Evolutionary conservation across 2,888 invertebrate genomes (phyloP).

Genomic region (Cylindroiulus punctatus): DNA sequence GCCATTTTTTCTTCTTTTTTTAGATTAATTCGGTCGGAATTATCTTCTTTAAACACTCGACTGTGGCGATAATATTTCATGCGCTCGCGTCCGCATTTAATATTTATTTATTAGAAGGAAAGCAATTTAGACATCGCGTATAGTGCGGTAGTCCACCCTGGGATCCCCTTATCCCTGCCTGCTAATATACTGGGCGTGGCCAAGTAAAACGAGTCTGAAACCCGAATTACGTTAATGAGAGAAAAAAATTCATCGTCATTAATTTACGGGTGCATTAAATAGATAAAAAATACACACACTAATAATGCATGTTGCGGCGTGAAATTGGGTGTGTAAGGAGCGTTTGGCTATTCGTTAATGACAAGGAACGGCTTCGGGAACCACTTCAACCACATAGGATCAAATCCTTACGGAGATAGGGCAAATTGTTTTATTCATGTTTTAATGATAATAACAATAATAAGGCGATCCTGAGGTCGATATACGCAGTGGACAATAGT

Average conservation of each 20-base stretch:
- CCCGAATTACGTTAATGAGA: constrained; percentile 32
- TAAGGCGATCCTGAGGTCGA: not conserved
- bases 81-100: constrained; percentile 25
- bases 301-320: constrained; percentile 25
- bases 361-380: not conserved
- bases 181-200: constrained; percentile 32
- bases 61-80: constrained; percentile 22
- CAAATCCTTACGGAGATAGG: not conserved
- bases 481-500: not conserved
- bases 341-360: constrained; percentile 31
- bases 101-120: constrained; percentile 32
- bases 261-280: constrained; percentile 32
- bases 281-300: constrained; percentile 32
- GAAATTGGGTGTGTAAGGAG: constrained; percentile 32
- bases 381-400: not conserved
- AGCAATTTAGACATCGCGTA: constrained; percentile 15
- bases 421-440: not conserved
- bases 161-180: constrained; percentile 32
- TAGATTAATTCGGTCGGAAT: constrained; percentile 14
- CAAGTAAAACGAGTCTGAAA: constrained; percentile 32
- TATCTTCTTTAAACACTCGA: constrained; percentile 32
- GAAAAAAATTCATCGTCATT: constrained; percentile 32
- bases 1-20: too few relatives aligned
- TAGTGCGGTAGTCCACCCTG: constrained; percentile 32
- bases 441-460: constrained; percentile 4